phyloP scores from a whole-genome alignment of 1,140 invertebrate species.

The Phymastichus coffea region DNA sequence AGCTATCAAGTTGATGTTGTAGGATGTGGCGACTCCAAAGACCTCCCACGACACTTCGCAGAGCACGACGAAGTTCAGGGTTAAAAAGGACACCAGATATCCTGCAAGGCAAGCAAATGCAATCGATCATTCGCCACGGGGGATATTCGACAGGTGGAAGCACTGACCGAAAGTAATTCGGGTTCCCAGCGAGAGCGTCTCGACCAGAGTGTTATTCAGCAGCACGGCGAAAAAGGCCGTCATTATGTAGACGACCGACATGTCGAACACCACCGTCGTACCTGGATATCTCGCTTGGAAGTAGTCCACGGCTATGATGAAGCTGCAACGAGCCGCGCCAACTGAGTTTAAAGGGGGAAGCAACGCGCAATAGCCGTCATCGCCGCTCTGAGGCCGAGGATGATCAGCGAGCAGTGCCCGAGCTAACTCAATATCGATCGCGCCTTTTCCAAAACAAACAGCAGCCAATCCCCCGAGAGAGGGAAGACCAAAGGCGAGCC shows the following conservation, averaged over 20 bases:
- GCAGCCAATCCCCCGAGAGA: too few relatives aligned
- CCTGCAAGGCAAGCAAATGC: constrained; percentile 58
- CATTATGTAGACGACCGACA: constrained; percentile 87
- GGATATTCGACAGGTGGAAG: not conserved
- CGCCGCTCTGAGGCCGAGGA: too few relatives aligned
- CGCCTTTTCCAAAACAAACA: not conserved
- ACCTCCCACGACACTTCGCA: constrained; percentile 84
- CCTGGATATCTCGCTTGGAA: constrained; percentile 81
- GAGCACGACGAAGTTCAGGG: constrained; percentile 77
- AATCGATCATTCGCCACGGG: not conserved
- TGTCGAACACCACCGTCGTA: constrained; percentile 85
- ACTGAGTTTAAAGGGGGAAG: constrained; percentile 47
- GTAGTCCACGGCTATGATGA: constrained; percentile 88
- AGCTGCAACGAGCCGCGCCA: too few relatives aligned
- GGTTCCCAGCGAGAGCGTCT: constrained; percentile 77
- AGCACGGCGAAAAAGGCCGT: constrained; percentile 84
- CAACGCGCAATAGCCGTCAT: too few relatives aligned
- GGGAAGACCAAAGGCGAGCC: too few relatives aligned
- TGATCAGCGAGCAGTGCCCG: not conserved
- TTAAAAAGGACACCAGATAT: constrained; percentile 79
- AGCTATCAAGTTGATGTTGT: constrained; percentile 79
- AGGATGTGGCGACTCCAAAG: constrained; percentile 70
- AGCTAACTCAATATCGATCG: not conserved
- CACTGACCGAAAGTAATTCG: constrained; percentile 81
- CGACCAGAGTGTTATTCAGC: constrained; percentile 82